These are phyloP conservation scores for Nesidiocoris tenuis DNA, from an alignment of 2,888 invertebrate genomes.

Conservation along the genomic window DNA sequence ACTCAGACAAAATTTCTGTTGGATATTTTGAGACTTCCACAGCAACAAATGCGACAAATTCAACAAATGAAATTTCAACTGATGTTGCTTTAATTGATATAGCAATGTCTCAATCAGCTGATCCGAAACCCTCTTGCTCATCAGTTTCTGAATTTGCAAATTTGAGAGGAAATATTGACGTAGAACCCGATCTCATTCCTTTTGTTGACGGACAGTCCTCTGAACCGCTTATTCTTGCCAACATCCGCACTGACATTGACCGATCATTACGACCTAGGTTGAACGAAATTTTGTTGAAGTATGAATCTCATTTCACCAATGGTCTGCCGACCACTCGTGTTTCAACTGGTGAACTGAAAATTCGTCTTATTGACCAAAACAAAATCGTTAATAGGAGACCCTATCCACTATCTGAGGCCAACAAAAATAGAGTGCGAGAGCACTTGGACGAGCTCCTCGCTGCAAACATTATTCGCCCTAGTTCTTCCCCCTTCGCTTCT, in stretches of 20 bases:
- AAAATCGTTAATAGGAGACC: constrained; percentile 9
- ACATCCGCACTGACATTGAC: not conserved
- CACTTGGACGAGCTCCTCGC: constrained; percentile 5
- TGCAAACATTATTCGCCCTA: constrained; percentile 7
- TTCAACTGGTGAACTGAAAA: not conserved
- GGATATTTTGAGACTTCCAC: too few relatives aligned
- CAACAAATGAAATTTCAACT: not conserved
- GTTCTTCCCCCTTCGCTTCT: constrained; percentile 18
- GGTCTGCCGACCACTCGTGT: constrained; percentile 12
- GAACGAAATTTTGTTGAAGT: not conserved
- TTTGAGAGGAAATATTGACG: not conserved
- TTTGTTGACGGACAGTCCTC: constrained; percentile 5
- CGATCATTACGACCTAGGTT: not conserved
- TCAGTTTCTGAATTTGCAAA: not conserved
- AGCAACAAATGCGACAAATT: not conserved
- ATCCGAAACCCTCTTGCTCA: not conserved
- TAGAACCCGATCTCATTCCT: not conserved
- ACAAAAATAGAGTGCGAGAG: not conserved
- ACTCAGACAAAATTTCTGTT: not conserved
- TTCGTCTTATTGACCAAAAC: not conserved
- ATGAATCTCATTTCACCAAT: not conserved
- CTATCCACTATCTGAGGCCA: not conserved
- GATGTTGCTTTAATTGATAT: not conserved
- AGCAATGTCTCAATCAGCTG: not conserved
- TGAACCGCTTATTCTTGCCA: not conserved